Conservation (phyloP, 2,888 invertebrate species). For the Lochmaea crataegi region DNA sequence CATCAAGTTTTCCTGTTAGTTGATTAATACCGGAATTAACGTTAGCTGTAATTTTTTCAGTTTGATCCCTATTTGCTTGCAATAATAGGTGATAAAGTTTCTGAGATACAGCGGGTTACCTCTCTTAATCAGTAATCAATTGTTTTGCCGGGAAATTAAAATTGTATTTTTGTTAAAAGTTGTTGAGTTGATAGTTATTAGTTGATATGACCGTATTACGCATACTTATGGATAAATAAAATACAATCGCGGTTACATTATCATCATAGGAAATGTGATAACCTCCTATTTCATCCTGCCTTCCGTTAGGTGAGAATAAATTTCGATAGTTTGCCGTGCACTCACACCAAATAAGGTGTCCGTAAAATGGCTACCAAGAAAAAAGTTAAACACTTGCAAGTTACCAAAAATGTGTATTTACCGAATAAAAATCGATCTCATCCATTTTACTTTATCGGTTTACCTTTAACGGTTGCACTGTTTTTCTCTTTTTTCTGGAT, state of each 20-base stretch:
- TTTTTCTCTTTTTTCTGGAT: conserved; percentile 62
- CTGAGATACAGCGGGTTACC: too few species aligned
- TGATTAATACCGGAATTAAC: too few species aligned
- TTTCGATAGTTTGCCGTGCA: conserved; percentile 12
- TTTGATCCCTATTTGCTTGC: too few species aligned
- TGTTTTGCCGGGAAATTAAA: not conserved
- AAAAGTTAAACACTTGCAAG: conserved; percentile 15
- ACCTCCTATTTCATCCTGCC: conserved; percentile 14
- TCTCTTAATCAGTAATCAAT: too few species aligned
- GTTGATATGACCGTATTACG: conserved; percentile 15
- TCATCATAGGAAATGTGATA: conserved; percentile 31
- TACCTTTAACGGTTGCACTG: conserved; percentile 49
- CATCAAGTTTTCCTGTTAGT: too few species aligned
- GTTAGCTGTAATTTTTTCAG: too few species aligned
- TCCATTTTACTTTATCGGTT: conserved; percentile 52
- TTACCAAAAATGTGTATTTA: conserved; percentile 28
- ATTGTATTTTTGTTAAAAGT: not conserved
- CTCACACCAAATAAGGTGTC: not conserved
- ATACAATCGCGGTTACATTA: conserved; percentile 26
- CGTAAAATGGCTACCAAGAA: conserved; percentile 21
- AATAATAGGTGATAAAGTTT: too few species aligned
- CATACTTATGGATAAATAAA: conserved; percentile 4
- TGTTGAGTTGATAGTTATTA: conserved; percentile 13
- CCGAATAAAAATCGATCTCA: conserved; percentile 47
- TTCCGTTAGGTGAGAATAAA: conserved; percentile 3